A percentile compares a stretch with the other conserved stretches of the same genome.
phyloP scores from a whole-genome alignment of 2,797 vertebrate genomes.

The Tragelaphus eurycerus region DNA sequence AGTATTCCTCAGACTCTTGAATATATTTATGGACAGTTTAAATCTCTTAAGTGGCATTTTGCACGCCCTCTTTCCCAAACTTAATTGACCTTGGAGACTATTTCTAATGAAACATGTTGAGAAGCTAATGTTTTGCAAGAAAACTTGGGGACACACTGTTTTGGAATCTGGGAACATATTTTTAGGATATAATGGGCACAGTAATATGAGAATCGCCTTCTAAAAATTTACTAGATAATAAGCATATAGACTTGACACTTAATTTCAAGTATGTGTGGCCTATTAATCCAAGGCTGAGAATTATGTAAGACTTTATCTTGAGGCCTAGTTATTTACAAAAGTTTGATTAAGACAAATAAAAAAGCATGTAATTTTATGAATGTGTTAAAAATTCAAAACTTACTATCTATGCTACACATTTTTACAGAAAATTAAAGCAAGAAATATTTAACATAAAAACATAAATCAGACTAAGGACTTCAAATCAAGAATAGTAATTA shows the following conservation, averaged over 20 bases:
- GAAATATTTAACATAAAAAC: background rate
- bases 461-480: background rate
- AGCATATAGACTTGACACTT: background rate
- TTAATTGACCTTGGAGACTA: background rate
- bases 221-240: background rate
- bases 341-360: background rate
- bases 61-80: background rate
- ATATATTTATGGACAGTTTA: background rate
- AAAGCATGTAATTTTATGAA: background rate
- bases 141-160: background rate
- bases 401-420: background rate
- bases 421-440: background rate
- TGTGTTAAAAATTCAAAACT: background rate
- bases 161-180: background rate
- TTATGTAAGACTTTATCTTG: background rate
- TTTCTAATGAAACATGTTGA: conserved; percentile 7
- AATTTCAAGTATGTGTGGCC: background rate
- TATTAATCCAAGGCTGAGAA: background rate
- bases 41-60: background rate
- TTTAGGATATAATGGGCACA: background rate
- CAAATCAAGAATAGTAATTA: background rate
- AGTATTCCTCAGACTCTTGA: background rate
- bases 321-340: background rate
- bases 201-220: background rate
- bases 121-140: background rate